Evolutionary conservation across 2,888 invertebrate species (phyloP), one percentile per base, ranked within the genome.

Genomic region (Anoncus sp.): DNA sequence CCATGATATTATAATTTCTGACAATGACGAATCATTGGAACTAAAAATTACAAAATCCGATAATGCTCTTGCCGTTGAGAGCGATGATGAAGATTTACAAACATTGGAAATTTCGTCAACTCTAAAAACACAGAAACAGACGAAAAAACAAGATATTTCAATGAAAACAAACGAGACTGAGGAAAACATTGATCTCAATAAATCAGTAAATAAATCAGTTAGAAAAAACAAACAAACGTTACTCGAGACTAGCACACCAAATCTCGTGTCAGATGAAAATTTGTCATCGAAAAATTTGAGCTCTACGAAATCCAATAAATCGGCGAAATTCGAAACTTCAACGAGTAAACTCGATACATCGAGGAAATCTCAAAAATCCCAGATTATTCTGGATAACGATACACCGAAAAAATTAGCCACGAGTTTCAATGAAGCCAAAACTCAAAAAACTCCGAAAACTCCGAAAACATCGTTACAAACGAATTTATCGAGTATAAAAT

Each of bases 201-300:
- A 10, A 16, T 55, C 72, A 18, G 40, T n/a, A 9, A 72, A 67
- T 20, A 4, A 1, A 3, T 43, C 69, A 5, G 18, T 24, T 10
- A 72, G 65, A 55, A 75, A 67, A 38, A 69, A 45, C 24, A 65
- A 53, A 20, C 53, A 66, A 31, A 9, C 31, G 2, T 53, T 66
- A 43, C 18, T 62, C 10, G 57, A 80, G 14, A 69, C 62, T 43
- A 80, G 80, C 55, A 80, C 80, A 6, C 77, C 77, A 51, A 77
- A 75, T 20, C 20, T 57, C 4, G 2, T 20, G 35, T 14, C 38
- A 5, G 22, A 40, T n/a, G 55, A 71, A n/a, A 24, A 40, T 24
- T 20, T 62, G 10, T 16, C 47, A 3, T 22, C 31, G 55, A 60
- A 66, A 38, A 70, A 75, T 22, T 22, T n/a, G 18, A 20, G 62